Conservation (phyloP, 2,113 vertebrate genomes). For the Trochalopteron elliotii region DNA sequence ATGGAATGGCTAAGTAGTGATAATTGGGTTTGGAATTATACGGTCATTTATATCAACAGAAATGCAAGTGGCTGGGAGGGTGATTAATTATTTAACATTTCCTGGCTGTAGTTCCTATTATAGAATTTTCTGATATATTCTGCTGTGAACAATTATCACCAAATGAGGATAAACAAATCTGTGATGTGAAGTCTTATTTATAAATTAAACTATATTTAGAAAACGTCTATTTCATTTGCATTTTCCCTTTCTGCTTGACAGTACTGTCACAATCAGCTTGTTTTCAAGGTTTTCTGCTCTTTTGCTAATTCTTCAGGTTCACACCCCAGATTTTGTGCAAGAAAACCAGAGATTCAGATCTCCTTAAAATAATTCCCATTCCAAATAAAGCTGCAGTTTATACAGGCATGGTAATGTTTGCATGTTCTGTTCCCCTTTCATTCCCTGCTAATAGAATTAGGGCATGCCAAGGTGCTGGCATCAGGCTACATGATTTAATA, state of each 20-base stretch:
- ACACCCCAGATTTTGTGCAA: background rate
- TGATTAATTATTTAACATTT: conserved; percentile 89
- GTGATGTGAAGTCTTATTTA: conserved; percentile 68
- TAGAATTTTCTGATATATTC: conserved; percentile 84
- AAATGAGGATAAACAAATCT: conserved; percentile 78
- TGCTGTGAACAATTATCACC: conserved; percentile 85
- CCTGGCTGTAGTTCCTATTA: conserved; percentile 82
- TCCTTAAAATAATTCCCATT: conserved; percentile 24
- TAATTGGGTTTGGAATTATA: conserved; percentile 86
- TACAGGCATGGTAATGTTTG: background rate
- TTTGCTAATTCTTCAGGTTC: conserved; percentile 5
- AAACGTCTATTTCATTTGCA: conserved; percentile 48
- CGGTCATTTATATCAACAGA: conserved; percentile 85
- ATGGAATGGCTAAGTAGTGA: conserved; percentile 84
- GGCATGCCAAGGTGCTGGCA: background rate
- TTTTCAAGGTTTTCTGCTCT: conserved; percentile 39
- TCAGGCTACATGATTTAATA: background rate
- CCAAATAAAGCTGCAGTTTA: background rate
- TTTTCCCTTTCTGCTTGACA: conserved; percentile 16
- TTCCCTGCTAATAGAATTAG: background rate
- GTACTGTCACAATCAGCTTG: background rate
- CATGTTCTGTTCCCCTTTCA: background rate
- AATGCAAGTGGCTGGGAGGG: conserved; percentile 78
- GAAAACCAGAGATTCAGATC: background rate
- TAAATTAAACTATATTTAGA: conserved; percentile 68